phyloP scores from a whole-genome alignment of 2,888 invertebrate species.

The Creontiades dilutus region DNA sequence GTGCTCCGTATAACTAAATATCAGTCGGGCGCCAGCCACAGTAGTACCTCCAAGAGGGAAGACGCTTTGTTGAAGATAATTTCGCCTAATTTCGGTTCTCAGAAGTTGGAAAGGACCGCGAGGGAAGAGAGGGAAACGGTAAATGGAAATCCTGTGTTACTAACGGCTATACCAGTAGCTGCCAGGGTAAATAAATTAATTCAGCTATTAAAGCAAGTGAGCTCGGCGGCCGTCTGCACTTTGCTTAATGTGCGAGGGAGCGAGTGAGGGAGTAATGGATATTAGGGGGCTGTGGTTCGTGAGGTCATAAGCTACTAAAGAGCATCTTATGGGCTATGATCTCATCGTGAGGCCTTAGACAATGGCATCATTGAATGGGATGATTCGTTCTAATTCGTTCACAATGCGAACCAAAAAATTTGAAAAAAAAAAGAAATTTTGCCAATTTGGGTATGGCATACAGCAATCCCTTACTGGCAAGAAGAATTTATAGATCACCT shows the following conservation, averaged over 20 bases:
- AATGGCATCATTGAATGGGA: not conserved
- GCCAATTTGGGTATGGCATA: too few species aligned
- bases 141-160: constrained; percentile 21
- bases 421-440: too few species aligned
- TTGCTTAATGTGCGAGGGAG: not conserved
- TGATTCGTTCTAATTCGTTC: too few species aligned
- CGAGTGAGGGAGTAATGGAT: not conserved
- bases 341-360: not conserved
- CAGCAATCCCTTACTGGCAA: too few species aligned
- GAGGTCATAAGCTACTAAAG: not conserved
- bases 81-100: constrained; percentile 10
- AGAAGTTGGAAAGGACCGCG: not conserved
- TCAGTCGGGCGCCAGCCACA: not conserved
- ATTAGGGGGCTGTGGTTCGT: constrained; percentile 8
- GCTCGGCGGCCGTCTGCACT: constrained; percentile 14
- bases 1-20: constrained; percentile 18
- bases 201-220: constrained; percentile 25
- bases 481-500: too few species aligned
- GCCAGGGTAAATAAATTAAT: constrained; percentile 27
- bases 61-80: constrained; percentile 11
- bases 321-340: not conserved
- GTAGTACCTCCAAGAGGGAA: not conserved
- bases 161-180: not conserved
- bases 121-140: not conserved
- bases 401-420: too few species aligned